A percentile compares a stretch with the other conserved stretches of the same genome.
Conservation (phyloP, 2,888 invertebrate species). For the Litoditis marina region DNA sequence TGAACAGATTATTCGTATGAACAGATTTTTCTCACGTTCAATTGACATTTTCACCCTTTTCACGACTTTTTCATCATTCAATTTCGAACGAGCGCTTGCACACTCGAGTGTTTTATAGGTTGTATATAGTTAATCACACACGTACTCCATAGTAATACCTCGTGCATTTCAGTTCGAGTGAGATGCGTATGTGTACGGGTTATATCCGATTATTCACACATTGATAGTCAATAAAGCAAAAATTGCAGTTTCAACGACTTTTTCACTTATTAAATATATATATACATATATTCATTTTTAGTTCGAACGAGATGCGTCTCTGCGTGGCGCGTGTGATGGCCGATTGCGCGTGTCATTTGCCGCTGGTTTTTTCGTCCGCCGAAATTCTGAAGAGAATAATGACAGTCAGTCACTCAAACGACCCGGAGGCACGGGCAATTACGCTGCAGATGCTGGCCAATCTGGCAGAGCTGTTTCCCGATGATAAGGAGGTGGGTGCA, state of each 20-base stretch:
- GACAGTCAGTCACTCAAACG: conserved; percentile 92
- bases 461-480: conserved; percentile 13
- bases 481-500: conserved; percentile 18
- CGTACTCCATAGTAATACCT: too few species aligned
- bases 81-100: too few species aligned
- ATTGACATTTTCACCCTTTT: too few species aligned
- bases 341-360: conserved; percentile 90
- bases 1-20: too few species aligned
- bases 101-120: too few species aligned
- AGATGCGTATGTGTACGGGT: too few species aligned
- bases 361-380: conserved; percentile 80
- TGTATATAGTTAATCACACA: too few species aligned
- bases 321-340: conserved; percentile 89
- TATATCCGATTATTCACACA: too few species aligned
- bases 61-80: too few species aligned
- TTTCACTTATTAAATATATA: not conserved
- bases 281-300: conserved; percentile 10
- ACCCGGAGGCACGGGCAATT: conserved; percentile 86
- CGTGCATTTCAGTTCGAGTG: too few species aligned
- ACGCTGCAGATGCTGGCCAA: conserved; percentile 68
- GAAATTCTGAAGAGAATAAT: conserved; percentile 68
- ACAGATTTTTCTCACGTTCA: too few species aligned
- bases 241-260: not conserved
- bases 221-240: not conserved
- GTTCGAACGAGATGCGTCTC: conserved; percentile 82